Conservation (phyloP, 2,113 vertebrate genomes). For the Pseudorasbora parva region DNA sequence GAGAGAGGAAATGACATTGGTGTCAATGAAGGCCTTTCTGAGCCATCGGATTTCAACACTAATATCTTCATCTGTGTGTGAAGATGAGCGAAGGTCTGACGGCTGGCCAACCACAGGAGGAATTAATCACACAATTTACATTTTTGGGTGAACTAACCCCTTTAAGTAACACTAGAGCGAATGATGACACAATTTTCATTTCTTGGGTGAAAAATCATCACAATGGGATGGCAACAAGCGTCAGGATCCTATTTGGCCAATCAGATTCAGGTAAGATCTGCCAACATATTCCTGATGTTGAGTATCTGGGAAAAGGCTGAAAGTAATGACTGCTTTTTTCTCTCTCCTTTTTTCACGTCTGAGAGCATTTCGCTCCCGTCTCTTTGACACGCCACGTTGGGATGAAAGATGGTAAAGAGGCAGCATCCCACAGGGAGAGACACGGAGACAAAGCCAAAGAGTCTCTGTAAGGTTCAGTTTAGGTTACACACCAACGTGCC, state of each 20-base stretch:
- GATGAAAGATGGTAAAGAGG: conserved; percentile 39
- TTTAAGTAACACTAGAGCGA: no score
- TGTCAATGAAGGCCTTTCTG: no score
- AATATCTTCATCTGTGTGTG: no score
- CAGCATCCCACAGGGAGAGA: conserved; percentile 23
- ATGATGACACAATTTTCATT: no score
- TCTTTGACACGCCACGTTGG: conserved; percentile 39
- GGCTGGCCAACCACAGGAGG: no score
- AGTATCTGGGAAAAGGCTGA: neutral
- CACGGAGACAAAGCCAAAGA: conserved; percentile 9
- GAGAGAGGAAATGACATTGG: no score
- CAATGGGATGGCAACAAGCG: conserved; percentile 71
- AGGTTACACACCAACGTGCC: conserved; percentile 30
- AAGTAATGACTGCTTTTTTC: neutral
- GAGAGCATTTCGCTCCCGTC: conserved; percentile 9
- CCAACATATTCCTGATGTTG: conserved; percentile 33
- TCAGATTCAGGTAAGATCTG: conserved; percentile 60
- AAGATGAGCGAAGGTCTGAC: no score
- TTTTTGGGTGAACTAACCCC: no score
- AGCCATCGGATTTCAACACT: no score
- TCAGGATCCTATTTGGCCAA: conserved; percentile 71
- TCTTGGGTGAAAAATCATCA: conserved; percentile 58
- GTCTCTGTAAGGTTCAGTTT: conserved; percentile 24
- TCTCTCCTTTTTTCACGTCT: neutral
- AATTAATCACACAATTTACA: no score